These are phyloP conservation scores for Panthera leo DNA, from an alignment of 2,113 vertebrate species.

Conservation along the genomic window DNA sequence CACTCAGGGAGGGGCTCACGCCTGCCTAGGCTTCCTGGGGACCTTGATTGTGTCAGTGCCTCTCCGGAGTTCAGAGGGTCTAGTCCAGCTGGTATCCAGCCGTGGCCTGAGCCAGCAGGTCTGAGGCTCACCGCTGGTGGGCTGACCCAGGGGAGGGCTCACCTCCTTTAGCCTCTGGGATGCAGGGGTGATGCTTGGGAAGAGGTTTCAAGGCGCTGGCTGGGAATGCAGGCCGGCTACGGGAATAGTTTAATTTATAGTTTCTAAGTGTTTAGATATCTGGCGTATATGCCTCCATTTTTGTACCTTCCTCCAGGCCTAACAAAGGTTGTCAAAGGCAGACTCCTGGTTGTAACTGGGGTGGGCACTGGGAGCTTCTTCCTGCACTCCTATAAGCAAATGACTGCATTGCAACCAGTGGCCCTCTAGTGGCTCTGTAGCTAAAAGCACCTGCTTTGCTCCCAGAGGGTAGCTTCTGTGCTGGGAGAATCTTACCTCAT, in stretches of 20 bases:
- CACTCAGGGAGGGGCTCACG: neutral
- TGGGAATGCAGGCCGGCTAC: neutral
- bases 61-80: neutral
- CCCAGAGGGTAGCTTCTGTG: neutral
- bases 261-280: neutral
- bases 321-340: neutral
- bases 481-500: conserved; percentile 50
- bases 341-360: neutral
- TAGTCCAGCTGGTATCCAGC: neutral
- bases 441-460: neutral
- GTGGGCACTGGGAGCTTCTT: neutral
- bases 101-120: neutral
- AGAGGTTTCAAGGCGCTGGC: neutral
- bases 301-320: neutral
- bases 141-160: neutral
- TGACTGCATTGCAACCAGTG: neutral
- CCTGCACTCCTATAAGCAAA: neutral
- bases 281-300: neutral
- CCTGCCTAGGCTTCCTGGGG: neutral
- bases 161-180: neutral
- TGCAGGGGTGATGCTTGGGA: neutral
- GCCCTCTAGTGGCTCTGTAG: neutral
- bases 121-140: neutral
- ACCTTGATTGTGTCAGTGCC: neutral
- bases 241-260: neutral